Evolutionary conservation across 2,113 vertebrate species (phyloP).

Genomic region (Halichoeres trimaculatus): DNA sequence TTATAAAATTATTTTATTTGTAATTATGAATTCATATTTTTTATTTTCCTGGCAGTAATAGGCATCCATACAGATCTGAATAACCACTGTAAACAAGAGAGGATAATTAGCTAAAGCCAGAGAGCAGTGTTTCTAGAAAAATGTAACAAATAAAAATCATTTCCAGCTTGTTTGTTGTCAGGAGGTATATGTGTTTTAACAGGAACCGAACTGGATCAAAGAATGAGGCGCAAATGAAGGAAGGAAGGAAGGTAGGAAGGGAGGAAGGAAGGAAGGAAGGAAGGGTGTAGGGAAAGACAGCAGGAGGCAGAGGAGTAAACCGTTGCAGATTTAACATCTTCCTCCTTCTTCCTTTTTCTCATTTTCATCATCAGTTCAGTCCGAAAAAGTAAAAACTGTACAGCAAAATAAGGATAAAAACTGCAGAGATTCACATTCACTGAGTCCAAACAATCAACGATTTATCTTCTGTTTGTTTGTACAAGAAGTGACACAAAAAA

Average conservation of each 20-base stretch:
- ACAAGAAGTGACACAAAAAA: not conserved
- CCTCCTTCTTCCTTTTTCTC: not conserved
- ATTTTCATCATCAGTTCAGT: slow-evolving; percentile 16
- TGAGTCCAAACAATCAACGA: slow-evolving; percentile 13
- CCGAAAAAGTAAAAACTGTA: slow-evolving; percentile 34
- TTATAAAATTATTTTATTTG: too few species aligned
- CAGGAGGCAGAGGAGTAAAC: not conserved
- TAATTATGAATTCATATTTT: not conserved
- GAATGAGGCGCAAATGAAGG: not conserved
- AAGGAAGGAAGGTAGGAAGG: slow-evolving; percentile 1
- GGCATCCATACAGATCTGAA: not conserved
- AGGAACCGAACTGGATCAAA: not conserved
- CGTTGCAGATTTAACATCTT: not conserved
- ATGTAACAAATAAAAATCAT: not conserved
- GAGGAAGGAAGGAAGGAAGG: not conserved
- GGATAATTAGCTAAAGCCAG: not conserved
- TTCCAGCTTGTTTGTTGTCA: not conserved
- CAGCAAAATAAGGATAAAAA: slow-evolving; percentile 13
- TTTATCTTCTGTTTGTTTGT: not conserved
- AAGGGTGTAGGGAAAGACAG: not conserved
- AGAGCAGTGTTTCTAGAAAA: not conserved
- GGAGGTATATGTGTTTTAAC: slow-evolving; percentile 39
- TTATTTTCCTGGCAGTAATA: not conserved
- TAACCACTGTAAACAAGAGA: not conserved
- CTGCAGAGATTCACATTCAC: slow-evolving; percentile 53